Conservation (phyloP, 2,888 invertebrate genomes). For the Brenthis daphne region DNA sequence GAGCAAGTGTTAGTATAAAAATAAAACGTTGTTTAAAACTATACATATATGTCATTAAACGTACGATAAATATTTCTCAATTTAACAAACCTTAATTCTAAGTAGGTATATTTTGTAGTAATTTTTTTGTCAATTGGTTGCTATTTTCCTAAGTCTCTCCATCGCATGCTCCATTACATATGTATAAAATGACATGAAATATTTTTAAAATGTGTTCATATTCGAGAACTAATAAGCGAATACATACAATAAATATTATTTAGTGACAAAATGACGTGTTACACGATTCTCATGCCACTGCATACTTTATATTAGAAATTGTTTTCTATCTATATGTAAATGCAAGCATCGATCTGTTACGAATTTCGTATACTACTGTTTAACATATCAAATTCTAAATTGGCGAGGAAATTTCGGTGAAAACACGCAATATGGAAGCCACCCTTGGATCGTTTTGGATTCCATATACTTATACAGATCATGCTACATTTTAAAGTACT, state of each 20-base stretch:
- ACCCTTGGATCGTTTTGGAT: constrained; percentile 11
- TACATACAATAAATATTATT: not conserved
- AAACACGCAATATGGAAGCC: constrained; percentile 38
- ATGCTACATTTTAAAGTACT: no score
- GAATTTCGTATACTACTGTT: constrained; percentile 19
- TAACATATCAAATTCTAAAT: constrained; percentile 30
- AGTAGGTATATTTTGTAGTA: no score
- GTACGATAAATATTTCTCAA: no score
- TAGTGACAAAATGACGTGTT: constrained; percentile 26
- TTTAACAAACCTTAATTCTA: no score
- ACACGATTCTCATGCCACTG: constrained; percentile 38
- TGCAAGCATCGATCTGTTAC: constrained; percentile 9
- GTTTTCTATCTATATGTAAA: constrained; percentile 23
- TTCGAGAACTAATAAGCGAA: not conserved
- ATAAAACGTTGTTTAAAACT: no score
- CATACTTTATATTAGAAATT: constrained; percentile 9
- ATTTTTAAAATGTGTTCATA: not conserved
- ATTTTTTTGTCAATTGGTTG: no score
- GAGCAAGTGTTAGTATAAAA: no score
- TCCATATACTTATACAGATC: no score
- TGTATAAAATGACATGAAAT: not conserved
- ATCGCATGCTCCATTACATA: not conserved
- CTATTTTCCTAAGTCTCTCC: no score
- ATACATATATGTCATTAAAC: no score
- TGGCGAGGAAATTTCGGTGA: constrained; percentile 38